Percentiles rank a stretch among this genome's conserved stretches.
Conservation (phyloP, 2,888 invertebrate species). For the Drosophila monieri region DNA sequence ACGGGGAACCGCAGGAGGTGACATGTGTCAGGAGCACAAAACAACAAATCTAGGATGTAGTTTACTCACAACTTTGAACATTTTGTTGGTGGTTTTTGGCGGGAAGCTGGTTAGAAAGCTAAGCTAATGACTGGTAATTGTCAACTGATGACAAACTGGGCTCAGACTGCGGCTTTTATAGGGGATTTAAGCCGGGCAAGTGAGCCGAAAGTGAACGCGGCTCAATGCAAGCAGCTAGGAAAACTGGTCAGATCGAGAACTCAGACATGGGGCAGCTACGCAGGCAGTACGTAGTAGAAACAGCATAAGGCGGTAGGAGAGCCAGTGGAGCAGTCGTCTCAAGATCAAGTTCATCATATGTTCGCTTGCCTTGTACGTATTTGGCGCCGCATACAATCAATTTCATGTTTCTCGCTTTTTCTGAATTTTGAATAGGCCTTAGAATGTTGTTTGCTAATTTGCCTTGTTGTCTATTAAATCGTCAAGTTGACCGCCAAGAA, state of each 20-base stretch:
- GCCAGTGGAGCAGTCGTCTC: slow-evolving; percentile 52
- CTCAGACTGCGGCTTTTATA: slow-evolving; percentile 72
- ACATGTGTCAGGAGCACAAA: slow-evolving; percentile 3
- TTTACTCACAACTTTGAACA: slow-evolving; percentile 83
- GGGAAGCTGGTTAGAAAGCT: slow-evolving; percentile 40
- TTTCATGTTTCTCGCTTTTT: slow-evolving; percentile 39
- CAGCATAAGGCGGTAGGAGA: slow-evolving; percentile 25
- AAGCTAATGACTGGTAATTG: slow-evolving; percentile 67
- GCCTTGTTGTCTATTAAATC: slow-evolving; percentile 24
- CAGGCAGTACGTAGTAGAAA: not conserved
- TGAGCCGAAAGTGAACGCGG: slow-evolving; percentile 69
- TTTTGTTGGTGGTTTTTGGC: slow-evolving; percentile 63
- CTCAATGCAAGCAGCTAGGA: slow-evolving; percentile 69
- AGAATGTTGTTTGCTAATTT: slow-evolving; percentile 47
- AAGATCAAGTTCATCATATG: slow-evolving; percentile 74
- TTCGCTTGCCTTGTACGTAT: slow-evolving; percentile 72
- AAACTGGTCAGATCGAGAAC: slow-evolving; percentile 51
- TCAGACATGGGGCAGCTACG: not conserved
- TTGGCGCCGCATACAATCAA: slow-evolving; percentile 53
- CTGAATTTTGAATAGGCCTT: slow-evolving; percentile 49
- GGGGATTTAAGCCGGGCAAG: slow-evolving; percentile 24
- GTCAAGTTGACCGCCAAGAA: slow-evolving; percentile 23
- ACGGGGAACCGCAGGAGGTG: slow-evolving; percentile 5
- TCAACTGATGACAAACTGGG: slow-evolving; percentile 74
- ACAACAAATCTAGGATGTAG: not conserved